phyloP scores from a whole-genome alignment of 2,888 invertebrate genomes.

The Autographa gamma region DNA sequence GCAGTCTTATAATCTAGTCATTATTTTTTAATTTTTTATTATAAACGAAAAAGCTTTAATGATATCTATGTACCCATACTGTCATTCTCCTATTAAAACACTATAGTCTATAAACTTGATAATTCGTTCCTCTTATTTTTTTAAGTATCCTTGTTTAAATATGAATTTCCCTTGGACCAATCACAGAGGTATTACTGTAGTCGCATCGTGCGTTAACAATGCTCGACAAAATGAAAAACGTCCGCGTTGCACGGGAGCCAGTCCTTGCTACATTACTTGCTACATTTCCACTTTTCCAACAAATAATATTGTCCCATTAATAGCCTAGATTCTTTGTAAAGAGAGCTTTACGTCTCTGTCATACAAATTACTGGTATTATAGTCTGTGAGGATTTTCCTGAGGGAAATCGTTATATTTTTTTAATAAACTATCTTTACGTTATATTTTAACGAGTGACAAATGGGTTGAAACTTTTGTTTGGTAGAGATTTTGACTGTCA shows the following conservation, averaged over 20 bases:
- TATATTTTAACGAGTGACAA: no score
- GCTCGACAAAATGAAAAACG: conserved; percentile 63
- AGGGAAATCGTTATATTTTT: not conserved
- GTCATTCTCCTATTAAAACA: no score
- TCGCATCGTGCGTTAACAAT: conserved; percentile 58
- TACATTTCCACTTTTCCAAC: conserved; percentile 30
- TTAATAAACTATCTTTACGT: no score
- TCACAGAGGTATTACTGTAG: conserved; percentile 50
- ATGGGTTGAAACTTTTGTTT: no score
- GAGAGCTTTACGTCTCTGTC: conserved; percentile 17
- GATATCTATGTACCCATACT: no score
- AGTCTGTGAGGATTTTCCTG: not conserved
- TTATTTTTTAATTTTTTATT: no score
- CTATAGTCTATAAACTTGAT: no score
- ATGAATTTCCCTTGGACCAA: conserved; percentile 31
- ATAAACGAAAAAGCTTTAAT: no score
- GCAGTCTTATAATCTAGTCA: no score
- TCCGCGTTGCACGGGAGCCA: conserved; percentile 32
- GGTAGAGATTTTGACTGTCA: no score
- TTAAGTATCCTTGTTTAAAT: no score
- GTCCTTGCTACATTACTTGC: conserved; percentile 8
- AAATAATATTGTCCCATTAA: conserved; percentile 44
- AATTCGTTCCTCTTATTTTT: no score
- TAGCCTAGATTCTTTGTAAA: conserved; percentile 16
- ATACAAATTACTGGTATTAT: not conserved